A percentile compares a stretch with the other conserved stretches of the same genome.
Evolutionary conservation across 2,888 invertebrate species (phyloP).

Genomic region (Drymonia ruficornis): DNA sequence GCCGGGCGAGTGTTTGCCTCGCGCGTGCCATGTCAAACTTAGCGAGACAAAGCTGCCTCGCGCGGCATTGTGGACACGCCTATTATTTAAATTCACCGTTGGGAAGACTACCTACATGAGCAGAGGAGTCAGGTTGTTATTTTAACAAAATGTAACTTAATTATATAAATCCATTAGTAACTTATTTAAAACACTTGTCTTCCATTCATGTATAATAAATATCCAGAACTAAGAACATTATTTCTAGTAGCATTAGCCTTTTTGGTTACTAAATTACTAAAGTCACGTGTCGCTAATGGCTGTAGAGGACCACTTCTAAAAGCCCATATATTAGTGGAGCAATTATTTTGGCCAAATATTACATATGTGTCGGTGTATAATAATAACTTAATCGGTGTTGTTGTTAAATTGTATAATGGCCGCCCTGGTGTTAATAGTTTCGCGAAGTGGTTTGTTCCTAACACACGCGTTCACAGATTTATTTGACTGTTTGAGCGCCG

Average conservation of each 20-base stretch:
- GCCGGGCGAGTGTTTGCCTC: no score
- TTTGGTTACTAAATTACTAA: background rate
- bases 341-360: conserved; percentile 21
- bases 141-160: no score
- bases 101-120: no score
- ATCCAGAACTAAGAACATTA: background rate
- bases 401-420: conserved; percentile 35
- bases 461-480: conserved; percentile 55
- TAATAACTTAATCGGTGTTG: conserved; percentile 32
- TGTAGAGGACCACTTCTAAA: conserved; percentile 13
- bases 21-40: no score
- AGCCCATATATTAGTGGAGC: conserved; percentile 5
- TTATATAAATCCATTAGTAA: no score
- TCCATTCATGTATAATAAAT: background rate
- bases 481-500: conserved; percentile 58
- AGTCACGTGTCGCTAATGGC: conserved; percentile 1
- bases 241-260: background rate
- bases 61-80: no score
- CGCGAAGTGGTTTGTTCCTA: conserved; percentile 42
- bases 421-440: conserved; percentile 37
- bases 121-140: no score
- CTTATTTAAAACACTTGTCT: no score
- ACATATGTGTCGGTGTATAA: conserved; percentile 17
- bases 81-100: no score
- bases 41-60: no score